These are phyloP conservation scores for Atherinomorus stipes DNA, from an alignment of 2,113 vertebrate genomes.

Conservation along the genomic window DNA sequence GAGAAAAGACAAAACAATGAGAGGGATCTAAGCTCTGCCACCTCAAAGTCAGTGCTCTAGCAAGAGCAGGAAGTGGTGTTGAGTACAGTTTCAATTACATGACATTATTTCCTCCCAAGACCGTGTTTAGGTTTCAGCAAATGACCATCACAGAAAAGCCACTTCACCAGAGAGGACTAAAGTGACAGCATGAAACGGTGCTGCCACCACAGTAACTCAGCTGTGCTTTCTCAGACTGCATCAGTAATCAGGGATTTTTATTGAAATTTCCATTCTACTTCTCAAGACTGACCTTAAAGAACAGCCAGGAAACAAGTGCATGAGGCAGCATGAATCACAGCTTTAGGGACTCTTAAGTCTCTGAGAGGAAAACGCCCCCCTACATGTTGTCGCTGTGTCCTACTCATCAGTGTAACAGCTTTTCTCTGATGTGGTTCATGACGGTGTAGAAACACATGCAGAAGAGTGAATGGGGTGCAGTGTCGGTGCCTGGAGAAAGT, in stretches of 20 bases:
- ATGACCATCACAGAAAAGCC: no score
- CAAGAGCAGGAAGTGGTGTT: no score
- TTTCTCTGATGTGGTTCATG: slow-evolving; percentile 60
- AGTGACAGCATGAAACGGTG: background rate
- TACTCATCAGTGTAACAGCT: slow-evolving; percentile 53
- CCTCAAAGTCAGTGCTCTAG: no score
- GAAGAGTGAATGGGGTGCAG: slow-evolving; percentile 24
- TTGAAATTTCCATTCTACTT: slow-evolving; percentile 60
- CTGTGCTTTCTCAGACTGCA: slow-evolving; percentile 30
- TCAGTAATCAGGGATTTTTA: slow-evolving; percentile 59
- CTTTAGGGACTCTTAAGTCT: slow-evolving; percentile 50
- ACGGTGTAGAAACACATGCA: slow-evolving; percentile 39
- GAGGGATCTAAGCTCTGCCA: slow-evolving; percentile 1
- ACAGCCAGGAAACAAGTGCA: slow-evolving; percentile 38
- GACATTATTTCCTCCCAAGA: no score
- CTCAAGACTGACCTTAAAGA: slow-evolving; percentile 25
- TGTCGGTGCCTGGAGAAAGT: slow-evolving; percentile 24
- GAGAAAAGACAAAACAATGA: slow-evolving; percentile 38
- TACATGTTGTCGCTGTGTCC: slow-evolving; percentile 20
- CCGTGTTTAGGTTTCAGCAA: no score
- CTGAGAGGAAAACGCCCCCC: slow-evolving; percentile 34
- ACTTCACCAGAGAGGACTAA: background rate
- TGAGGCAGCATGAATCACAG: slow-evolving; percentile 59
- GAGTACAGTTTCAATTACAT: no score
- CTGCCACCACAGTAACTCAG: slow-evolving; percentile 6